phyloP scores from a whole-genome alignment of 1,140 invertebrate species.

The Bombus vancouverensis region DNA sequence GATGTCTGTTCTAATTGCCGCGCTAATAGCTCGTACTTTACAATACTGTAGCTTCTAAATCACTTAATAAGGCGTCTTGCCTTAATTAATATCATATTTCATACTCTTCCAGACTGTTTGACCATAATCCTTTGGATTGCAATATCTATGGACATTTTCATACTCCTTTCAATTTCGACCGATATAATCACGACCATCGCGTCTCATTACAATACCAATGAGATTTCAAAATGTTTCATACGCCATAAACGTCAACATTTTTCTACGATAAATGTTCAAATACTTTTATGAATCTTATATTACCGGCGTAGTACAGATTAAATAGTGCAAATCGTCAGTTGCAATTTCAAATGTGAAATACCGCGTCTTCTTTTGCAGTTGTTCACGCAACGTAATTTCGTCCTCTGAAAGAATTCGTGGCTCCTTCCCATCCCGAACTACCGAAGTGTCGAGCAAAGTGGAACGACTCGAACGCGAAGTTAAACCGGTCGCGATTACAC shows the following conservation, averaged over 20 bases:
- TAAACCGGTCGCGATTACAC: not conserved
- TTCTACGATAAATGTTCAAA: not conserved
- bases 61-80: not conserved
- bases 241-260: not conserved
- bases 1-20: not conserved
- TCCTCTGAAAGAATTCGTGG: not conserved
- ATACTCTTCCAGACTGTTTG: not conserved
- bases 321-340: not conserved
- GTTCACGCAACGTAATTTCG: not conserved
- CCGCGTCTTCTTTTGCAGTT: not conserved
- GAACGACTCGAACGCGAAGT: not conserved
- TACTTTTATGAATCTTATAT: not conserved
- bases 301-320: not conserved
- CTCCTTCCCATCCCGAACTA: not conserved
- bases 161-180: too few species aligned
- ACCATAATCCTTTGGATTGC: too few species aligned
- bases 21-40: not conserved
- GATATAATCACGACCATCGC: too few species aligned
- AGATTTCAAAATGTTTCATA: too few species aligned
- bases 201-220: too few species aligned
- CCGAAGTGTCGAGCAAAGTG: not conserved
- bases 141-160: too few species aligned
- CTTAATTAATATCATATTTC: not conserved
- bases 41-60: not conserved
- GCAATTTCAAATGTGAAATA: not conserved